Conservation (phyloP, 2,888 invertebrate species). For the Onchidella celtica region DNA sequence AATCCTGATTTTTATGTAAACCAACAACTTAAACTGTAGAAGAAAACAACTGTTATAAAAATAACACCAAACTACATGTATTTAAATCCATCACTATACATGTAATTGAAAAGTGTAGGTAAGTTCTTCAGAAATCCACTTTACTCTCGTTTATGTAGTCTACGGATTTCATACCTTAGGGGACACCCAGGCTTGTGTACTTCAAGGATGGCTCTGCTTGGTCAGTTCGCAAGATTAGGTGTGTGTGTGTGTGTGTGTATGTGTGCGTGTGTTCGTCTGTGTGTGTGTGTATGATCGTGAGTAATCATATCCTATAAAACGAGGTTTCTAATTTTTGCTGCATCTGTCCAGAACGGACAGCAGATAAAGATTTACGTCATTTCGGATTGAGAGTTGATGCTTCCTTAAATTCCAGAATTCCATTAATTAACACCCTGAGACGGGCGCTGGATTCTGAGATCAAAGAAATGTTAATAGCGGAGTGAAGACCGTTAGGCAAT, state of each 20-base stretch:
- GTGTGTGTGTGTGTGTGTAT: not conserved
- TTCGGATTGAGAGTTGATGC: not conserved
- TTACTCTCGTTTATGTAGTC: no score
- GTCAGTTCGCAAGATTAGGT: not conserved
- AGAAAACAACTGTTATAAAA: no score
- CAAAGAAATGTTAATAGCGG: slow-evolving; percentile 47
- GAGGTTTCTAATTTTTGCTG: not conserved
- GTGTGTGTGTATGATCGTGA: not conserved
- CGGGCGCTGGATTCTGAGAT: slow-evolving; percentile 25
- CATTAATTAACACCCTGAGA: slow-evolving; percentile 43
- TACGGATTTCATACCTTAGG: no score
- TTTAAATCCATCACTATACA: no score
- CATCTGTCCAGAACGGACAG: not conserved
- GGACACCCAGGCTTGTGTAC: no score
- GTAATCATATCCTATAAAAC: slow-evolving; percentile 2
- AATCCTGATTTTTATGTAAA: no score
- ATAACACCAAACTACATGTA: no score
- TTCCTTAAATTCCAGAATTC: slow-evolving; percentile 38
- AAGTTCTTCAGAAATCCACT: no score
- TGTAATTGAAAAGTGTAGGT: no score
- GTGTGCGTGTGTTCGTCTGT: not conserved
- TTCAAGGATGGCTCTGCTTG: no score
- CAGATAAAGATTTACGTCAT: slow-evolving; percentile 14
- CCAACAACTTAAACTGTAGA: no score
- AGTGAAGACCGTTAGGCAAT: slow-evolving; percentile 35